Base-by-base conservation (phyloP, 2,888 invertebrate species). In the Apamea crenata region DNA sequence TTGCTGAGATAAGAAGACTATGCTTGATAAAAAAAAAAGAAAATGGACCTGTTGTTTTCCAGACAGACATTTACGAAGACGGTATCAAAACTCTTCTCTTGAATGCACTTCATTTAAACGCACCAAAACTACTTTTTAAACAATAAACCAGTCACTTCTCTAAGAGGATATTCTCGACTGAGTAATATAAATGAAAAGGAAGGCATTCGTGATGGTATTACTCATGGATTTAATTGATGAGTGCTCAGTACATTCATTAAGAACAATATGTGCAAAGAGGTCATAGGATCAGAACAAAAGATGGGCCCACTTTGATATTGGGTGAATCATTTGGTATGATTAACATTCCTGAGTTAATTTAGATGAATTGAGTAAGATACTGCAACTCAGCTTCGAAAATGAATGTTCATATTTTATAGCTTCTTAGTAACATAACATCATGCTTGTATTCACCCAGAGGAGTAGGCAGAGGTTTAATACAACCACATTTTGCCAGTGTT, bases 191-290 rank as follows among this genome's bases (percentile, higher is more conserved):
- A 79, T 40, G 53, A 77, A 68, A 44, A 79, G 59, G 75, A 81
- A 76, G 72, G 44, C 74, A 77, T 71, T 61, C n/a, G 40, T 61
- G 47, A 65, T 47, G 18, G 32, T 75, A 78, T 90, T 89, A 90
- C 66, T 89, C 90, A 90, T 84, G 71, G 67, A 50, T 82, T 84
- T 72, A 89, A 86, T 84, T 77, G 76, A 83, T 84, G 86, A 87
- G 82, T 85, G 61, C 74, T 68, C 78, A 70, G 74, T 85, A 86
- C 66, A 86, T 82, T 85, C n/a, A 83, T 82, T 83, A 72, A 61
- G 40, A 78, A 40, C 50, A 70, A 80, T 21, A 67, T 53, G 69
- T 66, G 75, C 44, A 72, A 80, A 81, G 78, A 81, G 87, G 87
- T 77, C 83, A 83, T 53, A 72, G 74, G 71, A 79, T 16, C 18